phyloP scores from a whole-genome alignment of 2,888 invertebrate genomes.

The Apomyelois bistriatella region DNA sequence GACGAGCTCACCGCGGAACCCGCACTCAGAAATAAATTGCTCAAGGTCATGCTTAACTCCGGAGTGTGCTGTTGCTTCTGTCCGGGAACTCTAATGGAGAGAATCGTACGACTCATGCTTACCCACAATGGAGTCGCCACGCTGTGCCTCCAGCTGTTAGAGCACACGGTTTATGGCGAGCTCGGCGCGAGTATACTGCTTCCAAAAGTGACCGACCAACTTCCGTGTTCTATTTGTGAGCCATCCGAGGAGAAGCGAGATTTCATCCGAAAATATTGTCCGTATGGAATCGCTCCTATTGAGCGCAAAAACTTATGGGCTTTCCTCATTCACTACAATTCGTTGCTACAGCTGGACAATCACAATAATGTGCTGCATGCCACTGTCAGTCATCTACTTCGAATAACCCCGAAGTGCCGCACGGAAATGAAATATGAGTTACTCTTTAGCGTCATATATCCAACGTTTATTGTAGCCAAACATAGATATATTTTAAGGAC shows the following conservation, averaged over 20 bases:
- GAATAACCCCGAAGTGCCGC: constrained; percentile 78
- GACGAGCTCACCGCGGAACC: constrained; percentile 55
- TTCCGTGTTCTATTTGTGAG: constrained; percentile 69
- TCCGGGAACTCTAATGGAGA: constrained; percentile 69
- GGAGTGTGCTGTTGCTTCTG: constrained; percentile 84
- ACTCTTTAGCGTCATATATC: constrained; percentile 81
- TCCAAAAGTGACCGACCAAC: constrained; percentile 54
- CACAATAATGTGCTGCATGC: constrained; percentile 74
- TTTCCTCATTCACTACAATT: constrained; percentile 79
- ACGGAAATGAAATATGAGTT: constrained; percentile 78
- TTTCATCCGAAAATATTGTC: constrained; percentile 43
- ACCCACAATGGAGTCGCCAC: constrained; percentile 56
- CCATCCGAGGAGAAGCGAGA: constrained; percentile 47
- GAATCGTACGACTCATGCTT: constrained; percentile 69
- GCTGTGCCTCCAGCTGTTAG: constrained; percentile 74
- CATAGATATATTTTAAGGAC: constrained; percentile 64
- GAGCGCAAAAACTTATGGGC: constrained; percentile 73
- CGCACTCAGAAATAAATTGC: constrained; percentile 63
- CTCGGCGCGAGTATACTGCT: constrained; percentile 70
- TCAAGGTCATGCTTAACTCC: constrained; percentile 76
- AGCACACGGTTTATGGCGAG: constrained; percentile 80
- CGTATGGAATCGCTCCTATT: constrained; percentile 46
- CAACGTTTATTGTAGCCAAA: constrained; percentile 79
- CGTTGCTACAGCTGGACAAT: constrained; percentile 77
- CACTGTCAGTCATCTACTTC: constrained; percentile 78